A percentile compares a stretch with the other conserved stretches of the same genome.
Evolutionary conservation across 2,113 vertebrate species (phyloP).

Genomic region (Peromyscus maniculatus): DNA sequence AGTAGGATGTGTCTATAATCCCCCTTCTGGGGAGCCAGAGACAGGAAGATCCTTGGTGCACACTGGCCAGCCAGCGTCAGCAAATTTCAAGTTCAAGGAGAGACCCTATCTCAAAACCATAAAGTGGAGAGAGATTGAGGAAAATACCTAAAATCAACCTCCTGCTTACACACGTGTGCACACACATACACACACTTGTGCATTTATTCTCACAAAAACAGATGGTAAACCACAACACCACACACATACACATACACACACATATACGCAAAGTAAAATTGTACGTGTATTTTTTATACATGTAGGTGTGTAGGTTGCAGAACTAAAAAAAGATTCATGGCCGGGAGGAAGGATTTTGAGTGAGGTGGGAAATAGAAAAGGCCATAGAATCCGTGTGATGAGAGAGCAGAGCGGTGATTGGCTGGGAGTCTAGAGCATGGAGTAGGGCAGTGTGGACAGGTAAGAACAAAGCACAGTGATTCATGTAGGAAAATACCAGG

Average conservation of each 20-base stretch:
- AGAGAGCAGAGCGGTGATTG: accelerated
- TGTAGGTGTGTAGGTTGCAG: too few species aligned
- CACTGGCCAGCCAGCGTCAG: neutral
- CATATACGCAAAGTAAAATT: neutral
- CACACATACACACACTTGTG: neutral
- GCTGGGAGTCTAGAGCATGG: neutral
- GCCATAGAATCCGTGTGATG: accelerated
- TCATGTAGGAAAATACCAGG: neutral
- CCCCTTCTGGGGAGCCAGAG: neutral
- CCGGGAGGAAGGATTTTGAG: neutral
- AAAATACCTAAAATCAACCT: neutral
- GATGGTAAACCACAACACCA: too few species aligned
- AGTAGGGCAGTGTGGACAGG: neutral
- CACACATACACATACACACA: neutral
- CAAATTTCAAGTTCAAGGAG: neutral
- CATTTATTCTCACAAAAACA: neutral
- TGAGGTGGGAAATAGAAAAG: neutral
- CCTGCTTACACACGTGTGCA: neutral
- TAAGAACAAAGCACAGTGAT: neutral
- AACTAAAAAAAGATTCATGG: neutral
- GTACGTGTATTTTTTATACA: neutral
- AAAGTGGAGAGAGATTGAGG: neutral
- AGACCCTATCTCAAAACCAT: neutral
- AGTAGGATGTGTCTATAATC: neutral
- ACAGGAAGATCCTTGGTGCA: neutral